Evolutionary conservation across 2,797 vertebrate species (phyloP), one percentile per base, ranked within the genome.

Genomic region (Fringilla coelebs): DNA sequence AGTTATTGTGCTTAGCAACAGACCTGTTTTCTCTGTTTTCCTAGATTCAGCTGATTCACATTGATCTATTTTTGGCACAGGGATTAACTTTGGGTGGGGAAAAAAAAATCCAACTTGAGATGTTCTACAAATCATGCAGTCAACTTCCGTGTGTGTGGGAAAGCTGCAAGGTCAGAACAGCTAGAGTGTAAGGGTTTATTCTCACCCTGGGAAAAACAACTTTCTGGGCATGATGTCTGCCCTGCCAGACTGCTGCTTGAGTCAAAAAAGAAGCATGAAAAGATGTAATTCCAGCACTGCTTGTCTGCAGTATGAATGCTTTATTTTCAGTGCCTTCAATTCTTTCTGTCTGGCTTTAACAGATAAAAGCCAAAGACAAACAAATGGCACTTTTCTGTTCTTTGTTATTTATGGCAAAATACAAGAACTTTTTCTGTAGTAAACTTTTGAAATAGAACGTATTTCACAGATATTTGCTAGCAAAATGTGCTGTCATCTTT

Each of bases 141-240:
- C 65, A 80, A 13, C 48, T 83, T 96, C 32, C 57, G 7, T 11
- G n/a, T 45, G 61, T 89, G 82, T 89, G 78, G 85, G 88, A 91
- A 93, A 88, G 73, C 88, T 5, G 9, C 48, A 67, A 91, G 90
- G 94, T 94, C 82, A 77, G 90, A 91, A 48, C 72, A 85, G 55
- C 40, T 24, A 66, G 61, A 83, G 46, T 76, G 71, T 3, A 68
- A 91, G 76, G 68, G 65, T 45, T 83, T 84, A 85, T 93, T 96
- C 88, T 92, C 82, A 93, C 75, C 43, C 72, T 74, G 63, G 66
- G 79, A 94, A 95, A 94, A 95, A 92, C 66, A 88, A 63, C 78
- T 85, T 85, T 88, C 82, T 63, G 48, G 79, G 72, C 65, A 77
- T 71, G 49, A 88, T 71, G 61, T 89, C 72, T 94, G 54, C 68